A percentile compares a stretch with the other conserved stretches of the same genome.
Conservation (phyloP, 2,797 vertebrate species). For the Phrynocephalus vlangalii region DNA sequence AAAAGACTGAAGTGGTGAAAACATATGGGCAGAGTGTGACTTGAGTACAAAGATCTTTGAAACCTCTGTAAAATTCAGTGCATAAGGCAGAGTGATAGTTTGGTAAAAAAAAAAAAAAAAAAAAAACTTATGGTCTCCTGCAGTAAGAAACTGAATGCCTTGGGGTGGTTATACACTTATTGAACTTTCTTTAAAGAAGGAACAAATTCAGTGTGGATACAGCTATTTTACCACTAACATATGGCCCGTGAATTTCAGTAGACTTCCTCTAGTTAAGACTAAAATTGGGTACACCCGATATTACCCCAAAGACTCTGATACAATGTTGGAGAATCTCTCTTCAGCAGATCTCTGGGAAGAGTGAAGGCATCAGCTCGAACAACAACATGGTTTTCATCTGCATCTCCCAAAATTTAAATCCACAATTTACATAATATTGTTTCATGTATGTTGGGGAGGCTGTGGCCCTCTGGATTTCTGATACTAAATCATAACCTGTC, state of each 20-base stretch:
- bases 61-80: too few species aligned
- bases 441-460: too few species aligned
- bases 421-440: not conserved
- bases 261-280: too few species aligned
- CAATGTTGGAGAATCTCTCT: not conserved
- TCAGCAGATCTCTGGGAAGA: not conserved
- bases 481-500: not conserved
- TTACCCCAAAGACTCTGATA: not conserved
- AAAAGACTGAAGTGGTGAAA: not conserved
- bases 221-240: too few species aligned
- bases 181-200: too few species aligned
- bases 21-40: not conserved
- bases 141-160: not conserved
- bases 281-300: too few species aligned
- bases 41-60: too few species aligned
- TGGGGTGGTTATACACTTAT: not conserved
- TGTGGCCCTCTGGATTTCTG: not conserved
- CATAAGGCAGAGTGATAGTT: too few species aligned
- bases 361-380: not conserved
- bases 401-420: not conserved
- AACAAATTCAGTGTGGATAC: too few species aligned
- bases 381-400: not conserved
- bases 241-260: too few species aligned
- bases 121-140: too few species aligned
- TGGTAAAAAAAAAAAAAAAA: not conserved